Evolutionary conservation across 2,113 vertebrate species (phyloP).

Genomic region (Raja brachyura): DNA sequence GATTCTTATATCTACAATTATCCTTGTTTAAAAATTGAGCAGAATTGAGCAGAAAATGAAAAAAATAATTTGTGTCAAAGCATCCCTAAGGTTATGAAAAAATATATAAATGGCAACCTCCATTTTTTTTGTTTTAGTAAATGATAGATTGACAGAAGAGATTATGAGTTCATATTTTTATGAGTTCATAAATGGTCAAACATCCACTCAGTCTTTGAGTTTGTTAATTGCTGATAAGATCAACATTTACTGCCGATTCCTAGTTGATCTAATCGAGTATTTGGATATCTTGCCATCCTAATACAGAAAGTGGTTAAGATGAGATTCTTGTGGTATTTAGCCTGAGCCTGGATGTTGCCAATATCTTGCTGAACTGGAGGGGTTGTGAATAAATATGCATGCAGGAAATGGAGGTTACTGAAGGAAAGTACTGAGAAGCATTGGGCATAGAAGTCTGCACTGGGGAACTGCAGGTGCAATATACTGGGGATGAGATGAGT

Average conservation of each 20-base stretch:
- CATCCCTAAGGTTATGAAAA: no score
- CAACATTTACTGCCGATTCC: not conserved
- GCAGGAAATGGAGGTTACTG: not conserved
- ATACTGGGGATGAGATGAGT: not conserved
- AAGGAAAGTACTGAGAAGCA: not conserved
- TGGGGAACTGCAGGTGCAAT: not conserved
- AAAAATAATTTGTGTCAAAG: no score
- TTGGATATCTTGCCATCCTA: not conserved
- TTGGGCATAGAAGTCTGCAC: not conserved
- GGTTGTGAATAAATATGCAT: not conserved
- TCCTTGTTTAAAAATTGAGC: no score
- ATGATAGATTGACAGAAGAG: not conserved
- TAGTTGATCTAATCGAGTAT: not conserved
- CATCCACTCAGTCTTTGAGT: not conserved
- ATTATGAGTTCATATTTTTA: not conserved
- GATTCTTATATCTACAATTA: not conserved
- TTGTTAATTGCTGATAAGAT: not conserved
- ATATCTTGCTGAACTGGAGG: not conserved
- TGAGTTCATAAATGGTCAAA: not conserved
- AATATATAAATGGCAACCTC: no score
- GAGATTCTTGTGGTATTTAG: not conserved
- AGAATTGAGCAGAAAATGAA: no score
- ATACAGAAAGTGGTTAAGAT: not conserved
- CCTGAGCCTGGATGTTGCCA: not conserved
- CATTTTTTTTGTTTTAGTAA: no score